Conservation (phyloP, 2,797 vertebrate genomes). For the Melanotaenia pygmaea region DNA sequence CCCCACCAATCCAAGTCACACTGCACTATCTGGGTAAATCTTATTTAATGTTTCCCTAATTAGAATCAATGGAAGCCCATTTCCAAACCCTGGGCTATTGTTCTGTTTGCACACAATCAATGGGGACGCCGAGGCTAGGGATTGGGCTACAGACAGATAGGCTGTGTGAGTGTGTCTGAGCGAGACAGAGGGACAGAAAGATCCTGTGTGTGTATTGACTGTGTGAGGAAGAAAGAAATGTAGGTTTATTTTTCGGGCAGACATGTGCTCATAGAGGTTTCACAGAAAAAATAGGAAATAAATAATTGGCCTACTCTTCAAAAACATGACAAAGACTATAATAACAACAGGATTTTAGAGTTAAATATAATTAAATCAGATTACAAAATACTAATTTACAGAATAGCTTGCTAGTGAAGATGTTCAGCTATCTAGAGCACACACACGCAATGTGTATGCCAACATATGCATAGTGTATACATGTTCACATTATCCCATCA, state of each 20-base stretch:
- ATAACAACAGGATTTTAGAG: not conserved
- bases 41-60: constrained; percentile 99
- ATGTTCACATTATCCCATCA: constrained; percentile 67
- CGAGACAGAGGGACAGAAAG: constrained; percentile 51
- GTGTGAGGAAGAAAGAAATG: constrained; percentile 34
- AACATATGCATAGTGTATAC: constrained; percentile 25
- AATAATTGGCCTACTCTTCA: constrained; percentile 2
- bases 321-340: not conserved
- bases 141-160: constrained; percentile 70
- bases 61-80: constrained; percentile 98
- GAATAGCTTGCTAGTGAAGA: constrained; percentile 1
- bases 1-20: constrained; percentile 75
- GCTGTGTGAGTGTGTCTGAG: constrained; percentile 58
- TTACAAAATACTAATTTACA: not conserved
- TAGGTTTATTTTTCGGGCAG: constrained; percentile 11
- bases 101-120: constrained; percentile 87
- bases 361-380: constrained; percentile 9
- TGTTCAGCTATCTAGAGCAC: constrained; percentile 16
- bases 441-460: constrained; percentile 22
- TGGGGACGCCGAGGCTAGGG: constrained; percentile 77
- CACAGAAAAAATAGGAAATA: not conserved
- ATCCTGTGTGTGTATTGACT: constrained; percentile 63
- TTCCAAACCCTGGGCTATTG: constrained; percentile 88
- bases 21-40: constrained; percentile 90
- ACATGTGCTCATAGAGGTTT: constrained; percentile 5